These are phyloP conservation scores for Prietella phreatophila DNA, from an alignment of 2,113 vertebrate genomes.

Conservation along the genomic window DNA sequence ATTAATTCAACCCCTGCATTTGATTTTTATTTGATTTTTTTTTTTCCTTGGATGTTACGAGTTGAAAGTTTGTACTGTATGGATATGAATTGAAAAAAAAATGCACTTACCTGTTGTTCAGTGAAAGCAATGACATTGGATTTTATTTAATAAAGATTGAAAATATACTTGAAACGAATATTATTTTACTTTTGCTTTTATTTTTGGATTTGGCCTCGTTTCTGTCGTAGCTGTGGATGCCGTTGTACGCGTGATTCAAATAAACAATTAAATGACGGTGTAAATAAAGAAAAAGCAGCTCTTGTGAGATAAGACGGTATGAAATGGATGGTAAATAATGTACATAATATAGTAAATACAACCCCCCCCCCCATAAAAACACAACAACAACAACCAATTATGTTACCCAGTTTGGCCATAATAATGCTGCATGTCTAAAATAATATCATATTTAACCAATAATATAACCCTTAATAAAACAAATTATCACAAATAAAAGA, in stretches of 20 bases:
- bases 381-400: not conserved
- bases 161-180: slow-evolving; percentile 44
- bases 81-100: slow-evolving; percentile 45
- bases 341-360: not conserved
- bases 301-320: not conserved
- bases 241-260: not conserved
- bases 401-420: not conserved
- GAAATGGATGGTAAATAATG: not conserved
- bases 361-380: not conserved
- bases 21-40: not conserved
- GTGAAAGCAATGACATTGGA: slow-evolving; percentile 47
- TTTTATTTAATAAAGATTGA: slow-evolving; percentile 51
- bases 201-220: not conserved
- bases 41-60: slow-evolving; percentile 37
- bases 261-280: not conserved
- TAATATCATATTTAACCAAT: not conserved
- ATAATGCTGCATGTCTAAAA: not conserved
- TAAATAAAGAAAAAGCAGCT: not conserved
- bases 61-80: slow-evolving; percentile 51
- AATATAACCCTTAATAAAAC: not conserved
- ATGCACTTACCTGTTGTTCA: slow-evolving; percentile 48
- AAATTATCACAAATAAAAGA: not conserved
- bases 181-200: not conserved
- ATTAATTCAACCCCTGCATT: slow-evolving; percentile 35
- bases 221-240: not conserved